These are phyloP conservation scores for Microplitis mediator DNA, from an alignment of 1,140 invertebrate species.

Conservation along the genomic window DNA sequence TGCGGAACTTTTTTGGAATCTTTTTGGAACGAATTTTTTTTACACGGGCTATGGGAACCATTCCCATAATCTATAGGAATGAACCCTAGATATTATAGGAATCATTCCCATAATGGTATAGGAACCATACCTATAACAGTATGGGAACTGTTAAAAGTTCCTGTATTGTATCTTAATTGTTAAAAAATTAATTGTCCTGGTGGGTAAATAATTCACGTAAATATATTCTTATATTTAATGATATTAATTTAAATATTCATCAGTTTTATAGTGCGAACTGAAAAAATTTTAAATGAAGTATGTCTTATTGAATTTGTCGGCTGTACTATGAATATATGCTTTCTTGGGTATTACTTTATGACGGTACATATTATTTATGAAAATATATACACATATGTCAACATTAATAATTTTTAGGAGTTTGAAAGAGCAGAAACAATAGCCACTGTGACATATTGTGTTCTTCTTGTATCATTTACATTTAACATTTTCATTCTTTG, in stretches of 20 bases:
- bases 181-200: too few relatives aligned
- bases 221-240: background rate
- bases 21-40: too few relatives aligned
- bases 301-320: slow-evolving; percentile 49
- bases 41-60: too few relatives aligned
- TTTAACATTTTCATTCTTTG: slow-evolving; percentile 31
- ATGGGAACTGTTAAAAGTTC: too few relatives aligned
- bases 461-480: slow-evolving; percentile 24
- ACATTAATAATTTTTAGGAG: slow-evolving; percentile 33
- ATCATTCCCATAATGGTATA: too few relatives aligned
- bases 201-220: too few relatives aligned
- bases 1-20: too few relatives aligned
- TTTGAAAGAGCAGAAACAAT: slow-evolving; percentile 39
- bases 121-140: too few relatives aligned
- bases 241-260: slow-evolving; percentile 15
- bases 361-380: slow-evolving; percentile 33
- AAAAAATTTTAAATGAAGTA: slow-evolving; percentile 45
- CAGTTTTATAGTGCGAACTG: slow-evolving; percentile 44
- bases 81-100: too few relatives aligned
- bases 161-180: too few relatives aligned
- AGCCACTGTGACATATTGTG: slow-evolving; percentile 13
- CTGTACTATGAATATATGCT: slow-evolving; percentile 51
- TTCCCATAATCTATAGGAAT: too few relatives aligned
- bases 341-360: slow-evolving; percentile 49
- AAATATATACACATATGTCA: background rate